These are phyloP conservation scores for Antheraea mylitta DNA, from an alignment of 1,140 invertebrate species.

Conservation along the genomic window DNA sequence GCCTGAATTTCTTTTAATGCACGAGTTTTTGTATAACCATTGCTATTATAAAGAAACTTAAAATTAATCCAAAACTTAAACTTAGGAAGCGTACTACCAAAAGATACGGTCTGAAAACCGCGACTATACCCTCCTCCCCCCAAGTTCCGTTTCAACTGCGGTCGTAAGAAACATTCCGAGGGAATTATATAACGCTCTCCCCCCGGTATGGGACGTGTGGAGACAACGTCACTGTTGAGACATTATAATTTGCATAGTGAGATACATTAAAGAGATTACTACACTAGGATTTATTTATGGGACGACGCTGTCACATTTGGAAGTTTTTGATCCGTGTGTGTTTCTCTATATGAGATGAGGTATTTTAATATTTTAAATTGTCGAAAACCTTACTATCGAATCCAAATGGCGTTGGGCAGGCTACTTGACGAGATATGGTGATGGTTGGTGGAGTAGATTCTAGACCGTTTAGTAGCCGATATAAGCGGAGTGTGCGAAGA, in stretches of 20 bases:
- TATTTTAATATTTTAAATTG: too few relatives aligned
- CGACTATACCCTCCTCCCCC: conserved; percentile 35
- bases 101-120: conserved; percentile 29
- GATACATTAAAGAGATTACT: conserved; percentile 3
- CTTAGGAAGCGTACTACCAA: background rate
- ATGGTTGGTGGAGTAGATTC: too few relatives aligned
- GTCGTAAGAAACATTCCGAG: conserved; percentile 54
- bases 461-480: too few relatives aligned
- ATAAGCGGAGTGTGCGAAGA: too few relatives aligned
- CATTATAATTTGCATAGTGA: conserved; percentile 22
- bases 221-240: conserved; percentile 11
- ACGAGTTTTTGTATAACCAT: too few relatives aligned
- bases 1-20: too few relatives aligned
- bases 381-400: too few relatives aligned
- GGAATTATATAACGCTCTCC: conserved; percentile 62
- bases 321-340: too few relatives aligned
- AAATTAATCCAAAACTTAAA: background rate
- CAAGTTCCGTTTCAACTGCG: conserved; percentile 56
- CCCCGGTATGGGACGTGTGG: background rate
- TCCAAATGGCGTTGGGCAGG: too few relatives aligned
- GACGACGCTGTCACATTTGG: too few relatives aligned
- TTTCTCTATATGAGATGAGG: too few relatives aligned
- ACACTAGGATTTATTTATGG: background rate
- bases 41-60: background rate
- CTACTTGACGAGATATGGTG: too few relatives aligned